Conservation (phyloP, 2,797 vertebrate species). For the Neosilurus mollespiculum region DNA sequence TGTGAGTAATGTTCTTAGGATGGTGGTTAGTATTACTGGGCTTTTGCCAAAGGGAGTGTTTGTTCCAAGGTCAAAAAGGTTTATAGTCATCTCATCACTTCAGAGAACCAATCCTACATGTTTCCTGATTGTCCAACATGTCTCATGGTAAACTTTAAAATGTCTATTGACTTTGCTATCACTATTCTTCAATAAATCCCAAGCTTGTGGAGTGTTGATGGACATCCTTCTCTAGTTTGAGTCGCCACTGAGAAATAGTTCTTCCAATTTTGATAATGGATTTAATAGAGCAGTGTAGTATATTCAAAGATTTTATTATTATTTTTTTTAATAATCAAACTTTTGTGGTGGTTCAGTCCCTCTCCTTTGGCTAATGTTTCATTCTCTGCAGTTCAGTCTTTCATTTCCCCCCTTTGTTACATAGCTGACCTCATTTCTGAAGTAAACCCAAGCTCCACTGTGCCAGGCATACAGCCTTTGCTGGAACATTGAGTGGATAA, state of each 20-base stretch:
- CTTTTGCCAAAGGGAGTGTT: background rate
- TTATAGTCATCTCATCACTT: background rate
- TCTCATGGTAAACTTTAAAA: background rate
- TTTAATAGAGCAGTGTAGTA: background rate
- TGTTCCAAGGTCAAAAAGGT: background rate
- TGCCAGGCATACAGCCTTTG: background rate
- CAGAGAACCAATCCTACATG: background rate
- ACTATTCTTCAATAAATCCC: background rate
- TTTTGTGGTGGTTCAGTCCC: background rate
- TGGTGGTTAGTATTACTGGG: background rate
- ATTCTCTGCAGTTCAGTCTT: background rate
- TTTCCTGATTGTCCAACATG: background rate
- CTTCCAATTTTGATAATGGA: background rate
- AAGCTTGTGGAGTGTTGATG: background rate
- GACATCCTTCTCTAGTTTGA: background rate
- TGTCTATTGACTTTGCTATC: background rate
- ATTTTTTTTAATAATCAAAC: too few species aligned
- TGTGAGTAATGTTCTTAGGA: background rate
- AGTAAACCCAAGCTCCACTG: background rate
- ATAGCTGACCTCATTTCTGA: constrained; percentile 18
- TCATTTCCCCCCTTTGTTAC: background rate
- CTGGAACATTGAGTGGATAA: background rate
- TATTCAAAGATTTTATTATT: background rate
- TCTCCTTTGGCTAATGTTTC: constrained; percentile 12
- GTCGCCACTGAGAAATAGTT: background rate